These are phyloP conservation scores for Agrotis exclamationis DNA, from an alignment of 2,888 invertebrate species.

Conservation along the genomic window DNA sequence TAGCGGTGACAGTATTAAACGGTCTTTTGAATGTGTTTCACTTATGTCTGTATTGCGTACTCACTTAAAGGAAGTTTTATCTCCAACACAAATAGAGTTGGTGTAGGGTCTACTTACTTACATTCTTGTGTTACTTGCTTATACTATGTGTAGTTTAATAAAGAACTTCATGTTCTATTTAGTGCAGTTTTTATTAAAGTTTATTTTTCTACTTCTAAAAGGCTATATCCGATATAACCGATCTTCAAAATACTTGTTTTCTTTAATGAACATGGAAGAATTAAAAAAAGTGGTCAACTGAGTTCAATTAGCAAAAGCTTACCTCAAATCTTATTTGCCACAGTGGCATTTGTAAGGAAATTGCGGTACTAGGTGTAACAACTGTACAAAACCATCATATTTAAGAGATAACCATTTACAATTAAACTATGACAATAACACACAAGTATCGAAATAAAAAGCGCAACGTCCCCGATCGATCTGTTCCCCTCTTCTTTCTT, in stretches of 20 bases:
- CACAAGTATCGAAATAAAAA: conserved; percentile 86
- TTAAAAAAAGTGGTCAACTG: too few species aligned
- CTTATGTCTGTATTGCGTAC: conserved; percentile 50
- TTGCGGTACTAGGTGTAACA: conserved; percentile 1
- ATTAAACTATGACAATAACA: conserved; percentile 83
- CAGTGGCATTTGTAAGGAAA: not conserved
- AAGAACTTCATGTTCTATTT: conserved; percentile 7
- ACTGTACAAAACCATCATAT: conserved; percentile 8
- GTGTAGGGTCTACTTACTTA: conserved; percentile 9
- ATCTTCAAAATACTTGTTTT: not conserved
- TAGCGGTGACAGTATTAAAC: conserved; percentile 79
- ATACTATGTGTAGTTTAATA: not conserved
- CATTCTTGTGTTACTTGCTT: conserved; percentile 5
- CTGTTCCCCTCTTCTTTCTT: conserved; percentile 91
- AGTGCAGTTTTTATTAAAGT: not conserved
- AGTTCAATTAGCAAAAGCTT: not conserved
- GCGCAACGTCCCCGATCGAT: conserved; percentile 90
- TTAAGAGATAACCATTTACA: conserved; percentile 65
- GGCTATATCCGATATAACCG: not conserved
- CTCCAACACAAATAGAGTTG: conserved; percentile 29
- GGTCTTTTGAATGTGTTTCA: conserved; percentile 77
- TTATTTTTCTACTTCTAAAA: not conserved
- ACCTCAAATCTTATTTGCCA: not conserved
- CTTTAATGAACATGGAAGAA: not conserved
- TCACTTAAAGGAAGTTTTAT: conserved; percentile 39